phyloP scores from a whole-genome alignment of 1,140 invertebrate genomes.

The Hypsibius dujardini region DNA sequence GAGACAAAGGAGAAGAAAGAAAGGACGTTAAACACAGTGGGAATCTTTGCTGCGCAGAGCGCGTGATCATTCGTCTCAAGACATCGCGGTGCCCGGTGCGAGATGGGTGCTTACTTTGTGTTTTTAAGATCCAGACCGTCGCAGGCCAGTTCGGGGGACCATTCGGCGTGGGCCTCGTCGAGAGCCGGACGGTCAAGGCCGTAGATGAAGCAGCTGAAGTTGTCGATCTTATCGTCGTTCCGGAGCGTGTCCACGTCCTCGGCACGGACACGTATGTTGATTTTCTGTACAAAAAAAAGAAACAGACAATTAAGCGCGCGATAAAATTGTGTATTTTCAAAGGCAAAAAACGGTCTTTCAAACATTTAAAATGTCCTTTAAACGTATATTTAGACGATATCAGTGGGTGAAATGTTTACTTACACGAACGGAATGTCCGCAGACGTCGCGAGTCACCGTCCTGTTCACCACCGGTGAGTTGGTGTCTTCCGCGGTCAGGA shows the following conservation, averaged over 20 bases:
- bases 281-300: neutral
- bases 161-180: neutral
- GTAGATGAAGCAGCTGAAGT: slow-evolving; percentile 14
- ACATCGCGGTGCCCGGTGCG: too few species aligned
- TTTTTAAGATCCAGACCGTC: neutral
- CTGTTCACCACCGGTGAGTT: slow-evolving; percentile 7
- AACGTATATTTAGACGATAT: neutral
- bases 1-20: neutral
- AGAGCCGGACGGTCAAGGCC: neutral
- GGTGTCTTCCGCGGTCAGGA: neutral
- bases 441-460: neutral
- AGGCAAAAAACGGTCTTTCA: neutral
- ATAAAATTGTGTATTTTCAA: neutral
- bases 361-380: neutral
- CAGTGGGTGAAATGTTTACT: neutral
- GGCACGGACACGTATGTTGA: neutral
- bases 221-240: slow-evolving; percentile 17
- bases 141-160: neutral
- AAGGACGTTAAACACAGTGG: too few species aligned
- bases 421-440: neutral
- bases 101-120: neutral
- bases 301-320: neutral
- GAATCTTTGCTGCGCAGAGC: too few species aligned
- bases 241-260: neutral
- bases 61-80: too few species aligned